phyloP scores from a whole-genome alignment of 2,113 vertebrate species.

The Narcine bancroftii region DNA sequence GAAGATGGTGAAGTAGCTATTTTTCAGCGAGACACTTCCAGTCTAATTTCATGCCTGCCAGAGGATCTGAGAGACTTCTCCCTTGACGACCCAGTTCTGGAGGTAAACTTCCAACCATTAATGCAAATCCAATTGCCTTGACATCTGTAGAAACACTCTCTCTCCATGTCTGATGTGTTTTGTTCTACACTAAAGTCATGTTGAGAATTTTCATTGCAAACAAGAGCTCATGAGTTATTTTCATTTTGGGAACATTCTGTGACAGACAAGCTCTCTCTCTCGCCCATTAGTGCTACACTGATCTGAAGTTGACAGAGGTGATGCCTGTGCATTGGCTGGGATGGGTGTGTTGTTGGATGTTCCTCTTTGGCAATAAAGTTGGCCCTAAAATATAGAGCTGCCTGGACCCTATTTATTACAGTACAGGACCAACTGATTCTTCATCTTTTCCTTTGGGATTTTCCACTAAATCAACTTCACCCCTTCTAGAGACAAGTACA shows the following conservation, averaged over 20 bases:
- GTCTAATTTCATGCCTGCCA: constrained; percentile 53
- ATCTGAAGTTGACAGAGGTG: background rate
- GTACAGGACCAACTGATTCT: background rate
- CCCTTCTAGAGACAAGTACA: background rate
- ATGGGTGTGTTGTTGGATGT: background rate
- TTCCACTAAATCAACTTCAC: background rate
- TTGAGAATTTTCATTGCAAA: background rate
- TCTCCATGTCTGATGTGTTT: background rate
- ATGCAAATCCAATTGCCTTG: background rate
- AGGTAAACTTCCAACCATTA: constrained; percentile 46
- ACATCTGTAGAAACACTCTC: background rate
- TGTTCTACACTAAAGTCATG: background rate
- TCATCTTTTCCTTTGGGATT: background rate
- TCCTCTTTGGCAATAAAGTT: background rate
- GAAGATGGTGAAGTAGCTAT: constrained; percentile 56
- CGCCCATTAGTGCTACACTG: background rate
- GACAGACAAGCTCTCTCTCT: no score
- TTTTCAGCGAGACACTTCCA: constrained; percentile 55
- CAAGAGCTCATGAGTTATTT: background rate
- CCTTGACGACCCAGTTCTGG: constrained; percentile 43
- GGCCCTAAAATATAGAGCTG: background rate
- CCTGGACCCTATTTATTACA: background rate
- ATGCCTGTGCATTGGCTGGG: no score
- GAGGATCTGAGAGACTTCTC: constrained; percentile 49
- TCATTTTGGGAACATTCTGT: background rate